phyloP scores from a whole-genome alignment of 2,888 invertebrate genomes.

The Andrena haemorrhoa region DNA sequence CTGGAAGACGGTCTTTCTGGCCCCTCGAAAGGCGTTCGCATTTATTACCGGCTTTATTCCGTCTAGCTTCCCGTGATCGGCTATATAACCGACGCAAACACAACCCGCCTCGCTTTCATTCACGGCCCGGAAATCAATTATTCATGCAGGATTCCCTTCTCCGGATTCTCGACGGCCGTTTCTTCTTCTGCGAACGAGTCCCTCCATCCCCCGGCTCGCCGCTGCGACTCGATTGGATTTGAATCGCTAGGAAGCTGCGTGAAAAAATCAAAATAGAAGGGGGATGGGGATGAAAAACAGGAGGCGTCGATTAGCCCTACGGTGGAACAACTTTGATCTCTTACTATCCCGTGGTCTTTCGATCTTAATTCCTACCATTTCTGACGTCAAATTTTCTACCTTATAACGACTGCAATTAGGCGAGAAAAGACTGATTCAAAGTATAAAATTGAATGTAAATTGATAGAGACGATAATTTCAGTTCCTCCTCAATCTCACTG shows the following conservation, averaged over 20 bases:
- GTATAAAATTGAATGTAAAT: too few species aligned
- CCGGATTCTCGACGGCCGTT: conserved; percentile 51
- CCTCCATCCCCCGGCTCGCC: conserved; percentile 11
- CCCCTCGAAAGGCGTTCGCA: conserved; percentile 57
- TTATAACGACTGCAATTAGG: too few species aligned
- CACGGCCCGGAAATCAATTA: conserved; percentile 69
- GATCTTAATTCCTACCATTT: not conserved
- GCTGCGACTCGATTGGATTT: conserved; percentile 51
- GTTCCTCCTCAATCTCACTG: not conserved
- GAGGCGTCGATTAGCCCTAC: not conserved
- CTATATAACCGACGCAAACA: conserved; percentile 61
- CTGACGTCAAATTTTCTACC: not conserved
- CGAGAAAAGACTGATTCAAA: too few species aligned
- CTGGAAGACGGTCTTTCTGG: conserved; percentile 48
- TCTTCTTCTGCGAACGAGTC: conserved; percentile 57
- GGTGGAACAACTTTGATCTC: not conserved
- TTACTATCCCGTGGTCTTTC: not conserved
- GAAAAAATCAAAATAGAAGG: conserved; percentile 41
- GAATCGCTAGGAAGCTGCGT: conserved; percentile 53
- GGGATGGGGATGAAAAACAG: not conserved
- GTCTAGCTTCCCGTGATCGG: conserved; percentile 62
- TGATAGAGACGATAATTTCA: too few species aligned
- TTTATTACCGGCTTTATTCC: conserved; percentile 68
- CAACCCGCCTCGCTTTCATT: conserved; percentile 69
- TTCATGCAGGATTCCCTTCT: conserved; percentile 66